Evolutionary conservation across 2,888 invertebrate genomes (phyloP), one percentile per base, ranked within the genome.

Genomic region (Tigriopus californicus): DNA sequence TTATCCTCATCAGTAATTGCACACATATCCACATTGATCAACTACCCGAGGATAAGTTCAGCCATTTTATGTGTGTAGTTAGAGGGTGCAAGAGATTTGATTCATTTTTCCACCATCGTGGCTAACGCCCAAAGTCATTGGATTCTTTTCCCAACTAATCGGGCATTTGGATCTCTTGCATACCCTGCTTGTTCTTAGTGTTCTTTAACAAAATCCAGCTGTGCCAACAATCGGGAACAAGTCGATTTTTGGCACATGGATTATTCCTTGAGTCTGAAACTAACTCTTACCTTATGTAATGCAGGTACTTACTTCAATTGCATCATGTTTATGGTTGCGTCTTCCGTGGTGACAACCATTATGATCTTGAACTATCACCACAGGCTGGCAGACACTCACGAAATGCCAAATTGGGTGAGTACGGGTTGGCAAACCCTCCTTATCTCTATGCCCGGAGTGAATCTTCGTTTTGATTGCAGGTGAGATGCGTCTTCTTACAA

Each of bases 301-400:
- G 49, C 58, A 83, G 87, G 86, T 74, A 92, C 92, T 67, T 94
- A 94, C 78, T 95, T 95, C 80, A 94, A 94, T 79, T 92, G 92
- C 78, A 94, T 94, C 77, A 95, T 95, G 95, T 90, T 94, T 76
- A 94, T 94, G 92, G 92, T 94, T 75, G 92, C 94, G 68, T 88
- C 92, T 69, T 94, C 94, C 66, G 92, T 95, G 72, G 90, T 94
- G 70, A 90, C 91, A 73, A 95, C 94, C 65, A 94, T 95, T 71
- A 83, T 94, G 70, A 92, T 95, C 73, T 81, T 95, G 70, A 95
- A 94, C 77, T 94, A 91, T 77, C 94, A 95, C 76, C 92, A 94
- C 77, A 81, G 94, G 70, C 90, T 89, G 74, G 81, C 92, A 67
- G 91, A 94, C 75, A 92, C 91, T 66, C 92, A 94, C 75, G 86